Conservation (phyloP, 2,888 invertebrate genomes). For the Hypercompe scribonia region DNA sequence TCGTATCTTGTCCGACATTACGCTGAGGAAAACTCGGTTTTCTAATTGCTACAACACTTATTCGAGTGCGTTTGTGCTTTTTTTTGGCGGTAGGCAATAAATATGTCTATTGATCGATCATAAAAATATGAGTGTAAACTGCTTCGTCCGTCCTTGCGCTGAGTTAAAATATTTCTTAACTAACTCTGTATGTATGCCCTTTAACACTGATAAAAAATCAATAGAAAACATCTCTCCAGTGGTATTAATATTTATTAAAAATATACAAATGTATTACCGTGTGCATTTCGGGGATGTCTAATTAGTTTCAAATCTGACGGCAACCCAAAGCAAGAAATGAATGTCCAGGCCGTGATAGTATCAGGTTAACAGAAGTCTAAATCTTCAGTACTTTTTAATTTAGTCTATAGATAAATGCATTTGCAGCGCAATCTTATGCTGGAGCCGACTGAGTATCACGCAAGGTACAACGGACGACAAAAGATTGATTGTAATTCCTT, state of each 20-base stretch:
- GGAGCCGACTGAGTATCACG: not conserved
- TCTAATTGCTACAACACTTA: conserved; percentile 1
- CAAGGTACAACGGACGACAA: not conserved
- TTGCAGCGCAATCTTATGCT: not conserved
- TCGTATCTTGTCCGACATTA: not conserved
- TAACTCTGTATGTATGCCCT: not conserved
- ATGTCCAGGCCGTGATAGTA: not conserved
- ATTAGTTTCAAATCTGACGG: too few relatives aligned
- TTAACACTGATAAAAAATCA: not conserved
- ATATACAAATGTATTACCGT: not conserved
- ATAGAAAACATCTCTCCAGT: not conserved
- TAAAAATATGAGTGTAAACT: not conserved
- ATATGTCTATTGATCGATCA: not conserved
- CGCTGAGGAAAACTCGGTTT: not conserved
- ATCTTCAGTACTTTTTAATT: not conserved
- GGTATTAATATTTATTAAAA: not conserved
- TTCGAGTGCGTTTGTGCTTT: not conserved
- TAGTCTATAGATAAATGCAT: not conserved
- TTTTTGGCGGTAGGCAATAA: not conserved
- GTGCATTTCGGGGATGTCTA: not conserved
- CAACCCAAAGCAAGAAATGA: not conserved
- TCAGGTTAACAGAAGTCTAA: not conserved
- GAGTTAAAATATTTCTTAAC: not conserved
- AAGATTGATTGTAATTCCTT: not conserved
- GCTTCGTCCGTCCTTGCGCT: not conserved